Percentiles rank a stretch among this genome's conserved stretches.
Evolutionary conservation across 2,888 invertebrate genomes (phyloP).

Genomic region (Cephus pulcher): DNA sequence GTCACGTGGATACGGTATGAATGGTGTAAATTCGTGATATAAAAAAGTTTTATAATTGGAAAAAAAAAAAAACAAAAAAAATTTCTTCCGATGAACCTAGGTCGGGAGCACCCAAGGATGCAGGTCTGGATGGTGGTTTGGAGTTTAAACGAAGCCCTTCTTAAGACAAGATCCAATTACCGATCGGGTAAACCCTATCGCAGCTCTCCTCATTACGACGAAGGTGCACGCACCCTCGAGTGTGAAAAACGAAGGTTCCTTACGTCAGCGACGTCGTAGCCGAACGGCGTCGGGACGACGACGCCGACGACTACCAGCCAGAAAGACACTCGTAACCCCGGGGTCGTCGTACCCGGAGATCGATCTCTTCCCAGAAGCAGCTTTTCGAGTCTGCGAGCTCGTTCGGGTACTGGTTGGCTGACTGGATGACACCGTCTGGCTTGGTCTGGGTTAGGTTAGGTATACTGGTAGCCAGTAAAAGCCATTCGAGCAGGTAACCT

Average conservation of each 20-base stretch:
- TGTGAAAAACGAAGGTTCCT: neutral
- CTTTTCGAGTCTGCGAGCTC: constrained; percentile 30
- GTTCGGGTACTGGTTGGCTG: too few relatives aligned
- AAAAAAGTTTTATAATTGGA: too few relatives aligned
- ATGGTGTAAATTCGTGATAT: too few relatives aligned
- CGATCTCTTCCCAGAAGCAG: constrained; percentile 47
- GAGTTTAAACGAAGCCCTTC: constrained; percentile 58
- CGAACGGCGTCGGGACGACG: neutral
- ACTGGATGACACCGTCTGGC: too few relatives aligned
- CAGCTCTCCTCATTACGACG: constrained; percentile 27
- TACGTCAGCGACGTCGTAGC: neutral
- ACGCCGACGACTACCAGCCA: constrained; percentile 1
- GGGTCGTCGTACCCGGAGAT: constrained; percentile 56
- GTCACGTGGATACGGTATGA: too few relatives aligned
- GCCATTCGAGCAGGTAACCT: too few relatives aligned
- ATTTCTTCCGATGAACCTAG: too few relatives aligned
- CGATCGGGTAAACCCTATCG: constrained; percentile 36
- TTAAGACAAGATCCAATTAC: constrained; percentile 60
- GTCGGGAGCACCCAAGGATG: too few relatives aligned
- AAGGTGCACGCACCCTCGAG: too few relatives aligned
- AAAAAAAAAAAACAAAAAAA: too few relatives aligned
- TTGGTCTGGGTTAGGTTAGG: too few relatives aligned
- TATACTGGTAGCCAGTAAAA: too few relatives aligned
- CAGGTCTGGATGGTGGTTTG: constrained; percentile 29
- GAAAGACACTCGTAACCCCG: constrained; percentile 41